Evolutionary conservation across 1,140 invertebrate species (phyloP).

Genomic region (Drosophila sproati): DNA sequence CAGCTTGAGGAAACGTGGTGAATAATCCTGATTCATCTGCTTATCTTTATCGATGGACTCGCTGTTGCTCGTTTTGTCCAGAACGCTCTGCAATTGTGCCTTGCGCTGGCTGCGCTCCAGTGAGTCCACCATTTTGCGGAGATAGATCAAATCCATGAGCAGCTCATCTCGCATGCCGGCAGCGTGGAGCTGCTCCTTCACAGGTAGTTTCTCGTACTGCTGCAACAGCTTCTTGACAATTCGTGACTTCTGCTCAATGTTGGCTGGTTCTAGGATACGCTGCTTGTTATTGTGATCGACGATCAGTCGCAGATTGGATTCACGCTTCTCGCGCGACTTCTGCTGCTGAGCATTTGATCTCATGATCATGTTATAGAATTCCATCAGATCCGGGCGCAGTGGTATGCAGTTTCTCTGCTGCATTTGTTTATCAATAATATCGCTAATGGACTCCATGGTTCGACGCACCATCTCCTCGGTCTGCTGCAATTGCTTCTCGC

Average conservation of each 20-base stretch:
- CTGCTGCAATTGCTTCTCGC: slow-evolving; percentile 38
- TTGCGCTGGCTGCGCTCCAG: slow-evolving; percentile 36
- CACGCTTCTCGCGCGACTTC: slow-evolving; percentile 62
- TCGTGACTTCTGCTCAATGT: slow-evolving; percentile 62
- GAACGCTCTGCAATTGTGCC: slow-evolving; percentile 35
- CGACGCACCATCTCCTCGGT: slow-evolving; percentile 63
- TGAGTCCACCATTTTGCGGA: slow-evolving; percentile 59
- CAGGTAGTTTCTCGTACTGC: slow-evolving; percentile 66
- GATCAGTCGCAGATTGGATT: slow-evolving; percentile 25
- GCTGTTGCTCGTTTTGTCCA: slow-evolving; percentile 14
- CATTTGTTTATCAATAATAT: slow-evolving; percentile 70
- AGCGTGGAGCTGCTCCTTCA: slow-evolving; percentile 57
- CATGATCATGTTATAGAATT: slow-evolving; percentile 71
- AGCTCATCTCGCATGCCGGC: slow-evolving; percentile 57
- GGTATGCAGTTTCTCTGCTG: slow-evolving; percentile 58
- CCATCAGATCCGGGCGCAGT: slow-evolving; percentile 59
- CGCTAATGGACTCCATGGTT: slow-evolving; percentile 64
- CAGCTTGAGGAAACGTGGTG: slow-evolving; percentile 62
- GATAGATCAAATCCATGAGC: slow-evolving; percentile 56
- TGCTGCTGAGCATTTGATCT: slow-evolving; percentile 52
- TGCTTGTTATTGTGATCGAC: slow-evolving; percentile 48
- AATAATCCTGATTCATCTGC: slow-evolving; percentile 30
- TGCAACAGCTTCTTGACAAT: slow-evolving; percentile 71
- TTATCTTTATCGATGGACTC: not conserved
- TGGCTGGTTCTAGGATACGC: slow-evolving; percentile 41